Evolutionary conservation across 2,797 vertebrate genomes (phyloP).

Genomic region (Cyclura pinguis): DNA sequence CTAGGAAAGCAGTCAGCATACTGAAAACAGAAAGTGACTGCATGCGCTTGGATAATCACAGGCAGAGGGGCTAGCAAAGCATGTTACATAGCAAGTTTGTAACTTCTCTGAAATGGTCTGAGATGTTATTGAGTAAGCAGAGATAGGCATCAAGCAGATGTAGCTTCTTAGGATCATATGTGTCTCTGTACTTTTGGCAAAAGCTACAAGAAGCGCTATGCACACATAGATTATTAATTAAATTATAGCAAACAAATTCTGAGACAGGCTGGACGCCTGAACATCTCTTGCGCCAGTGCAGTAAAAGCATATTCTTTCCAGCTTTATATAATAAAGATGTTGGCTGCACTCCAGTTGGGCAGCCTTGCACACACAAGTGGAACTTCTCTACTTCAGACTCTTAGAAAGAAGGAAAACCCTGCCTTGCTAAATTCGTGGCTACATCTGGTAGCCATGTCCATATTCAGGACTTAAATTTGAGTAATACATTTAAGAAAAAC

Average conservation of each 20-base stretch:
- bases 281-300: not conserved
- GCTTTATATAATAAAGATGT: conserved; percentile 10
- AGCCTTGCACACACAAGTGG: not conserved
- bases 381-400: not conserved
- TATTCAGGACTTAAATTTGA: not conserved
- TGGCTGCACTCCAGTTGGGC: conserved; percentile 5
- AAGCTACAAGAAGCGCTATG: not conserved
- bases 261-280: conserved; percentile 4
- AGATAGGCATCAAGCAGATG: conserved; percentile 25
- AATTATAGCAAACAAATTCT: conserved; percentile 34
- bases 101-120: conserved; percentile 14
- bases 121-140: conserved; percentile 1
- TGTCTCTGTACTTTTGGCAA: conserved; percentile 22
- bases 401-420: not conserved
- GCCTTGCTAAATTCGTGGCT: not conserved
- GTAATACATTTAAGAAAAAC: not conserved
- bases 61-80: not conserved
- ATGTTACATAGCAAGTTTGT: conserved; percentile 9
- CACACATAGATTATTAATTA: conserved; percentile 30
- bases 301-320: conserved; percentile 18
- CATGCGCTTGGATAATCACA: not conserved
- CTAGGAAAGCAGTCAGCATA: conserved; percentile 17
- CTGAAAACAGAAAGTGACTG: not conserved
- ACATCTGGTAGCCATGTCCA: not conserved
- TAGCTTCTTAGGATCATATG: conserved; percentile 30